A percentile compares a stretch with the other conserved stretches of the same genome.
Conservation (phyloP, 2,888 invertebrate genomes). For the Parnassius glacialis region DNA sequence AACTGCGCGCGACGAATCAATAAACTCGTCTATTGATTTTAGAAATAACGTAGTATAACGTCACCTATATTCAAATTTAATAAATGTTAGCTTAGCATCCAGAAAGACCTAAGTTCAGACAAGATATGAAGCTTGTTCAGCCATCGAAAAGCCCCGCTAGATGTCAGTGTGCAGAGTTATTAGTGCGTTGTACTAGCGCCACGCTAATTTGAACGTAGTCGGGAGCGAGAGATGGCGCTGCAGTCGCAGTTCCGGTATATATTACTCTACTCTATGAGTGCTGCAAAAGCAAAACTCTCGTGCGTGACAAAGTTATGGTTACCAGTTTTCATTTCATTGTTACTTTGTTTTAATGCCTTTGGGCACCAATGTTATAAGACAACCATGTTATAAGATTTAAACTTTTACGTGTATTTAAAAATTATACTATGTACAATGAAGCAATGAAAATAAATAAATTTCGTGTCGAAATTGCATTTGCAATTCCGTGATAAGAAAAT, state of each 20-base stretch:
- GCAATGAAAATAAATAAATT: too few relatives aligned
- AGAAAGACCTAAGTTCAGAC: neutral
- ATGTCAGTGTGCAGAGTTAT: slow-evolving; percentile 20
- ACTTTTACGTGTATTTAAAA: neutral
- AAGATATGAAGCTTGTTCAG: neutral
- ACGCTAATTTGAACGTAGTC: neutral
- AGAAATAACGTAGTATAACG: slow-evolving; percentile 3
- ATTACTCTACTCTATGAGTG: too few relatives aligned
- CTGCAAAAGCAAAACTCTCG: too few relatives aligned
- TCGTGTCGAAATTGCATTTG: too few relatives aligned
- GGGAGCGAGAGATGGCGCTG: slow-evolving; percentile 23
- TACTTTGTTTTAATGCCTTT: slow-evolving; percentile 6
- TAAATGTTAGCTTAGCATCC: neutral
- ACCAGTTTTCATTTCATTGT: neutral
- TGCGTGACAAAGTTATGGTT: neutral
- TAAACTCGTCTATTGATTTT: slow-evolving; percentile 12
- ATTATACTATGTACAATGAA: neutral
- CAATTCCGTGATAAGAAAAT: too few relatives aligned
- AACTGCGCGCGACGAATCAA: neutral
- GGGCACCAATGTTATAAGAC: neutral
- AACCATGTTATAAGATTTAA: neutral
- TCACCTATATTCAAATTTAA: slow-evolving; percentile 8
- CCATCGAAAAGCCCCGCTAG: slow-evolving; percentile 21
- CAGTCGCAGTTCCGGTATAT: too few relatives aligned
- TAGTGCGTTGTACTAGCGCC: slow-evolving; percentile 4